Evolutionary conservation across 2,888 invertebrate species (phyloP).

Genomic region (Cerastis rubricosa): DNA sequence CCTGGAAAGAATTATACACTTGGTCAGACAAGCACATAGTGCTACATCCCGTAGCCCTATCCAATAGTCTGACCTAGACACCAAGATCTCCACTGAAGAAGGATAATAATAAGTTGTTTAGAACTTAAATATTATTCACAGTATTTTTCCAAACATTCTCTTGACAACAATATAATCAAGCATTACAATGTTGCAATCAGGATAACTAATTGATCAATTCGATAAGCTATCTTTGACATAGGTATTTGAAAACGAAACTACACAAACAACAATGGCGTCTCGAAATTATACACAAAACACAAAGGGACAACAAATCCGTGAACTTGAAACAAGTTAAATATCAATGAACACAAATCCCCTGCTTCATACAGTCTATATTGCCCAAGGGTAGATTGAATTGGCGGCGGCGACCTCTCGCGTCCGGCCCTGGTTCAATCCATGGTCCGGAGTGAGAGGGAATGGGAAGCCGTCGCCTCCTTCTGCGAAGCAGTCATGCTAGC

Average conservation of each 20-base stretch:
- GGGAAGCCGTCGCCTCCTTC: too few relatives aligned
- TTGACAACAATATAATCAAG: slow-evolving; percentile 49
- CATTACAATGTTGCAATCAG: slow-evolving; percentile 48
- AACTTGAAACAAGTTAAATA: not conserved
- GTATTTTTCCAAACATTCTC: slow-evolving; percentile 17
- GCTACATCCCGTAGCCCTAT: not conserved
- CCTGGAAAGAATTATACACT: not conserved
- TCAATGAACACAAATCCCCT: not conserved
- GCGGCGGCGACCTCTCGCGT: too few relatives aligned
- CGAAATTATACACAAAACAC: not conserved
- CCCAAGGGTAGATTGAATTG: not conserved
- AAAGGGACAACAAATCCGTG: not conserved
- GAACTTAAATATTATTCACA: not conserved
- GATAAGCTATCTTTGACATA: slow-evolving; percentile 55
- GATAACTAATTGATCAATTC: slow-evolving; percentile 42
- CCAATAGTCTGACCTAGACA: not conserved
- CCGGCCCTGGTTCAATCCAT: too few relatives aligned
- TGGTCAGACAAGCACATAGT: not conserved
- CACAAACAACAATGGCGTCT: not conserved
- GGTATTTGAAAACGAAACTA: slow-evolving; percentile 18
- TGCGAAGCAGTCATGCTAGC: too few relatives aligned
- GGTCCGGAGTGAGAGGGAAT: too few relatives aligned
- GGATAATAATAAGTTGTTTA: not conserved
- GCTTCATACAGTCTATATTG: not conserved
- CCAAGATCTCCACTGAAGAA: not conserved